These are phyloP conservation scores for Drosophila lacertosa DNA, from an alignment of 1,140 invertebrate genomes.

Conservation along the genomic window DNA sequence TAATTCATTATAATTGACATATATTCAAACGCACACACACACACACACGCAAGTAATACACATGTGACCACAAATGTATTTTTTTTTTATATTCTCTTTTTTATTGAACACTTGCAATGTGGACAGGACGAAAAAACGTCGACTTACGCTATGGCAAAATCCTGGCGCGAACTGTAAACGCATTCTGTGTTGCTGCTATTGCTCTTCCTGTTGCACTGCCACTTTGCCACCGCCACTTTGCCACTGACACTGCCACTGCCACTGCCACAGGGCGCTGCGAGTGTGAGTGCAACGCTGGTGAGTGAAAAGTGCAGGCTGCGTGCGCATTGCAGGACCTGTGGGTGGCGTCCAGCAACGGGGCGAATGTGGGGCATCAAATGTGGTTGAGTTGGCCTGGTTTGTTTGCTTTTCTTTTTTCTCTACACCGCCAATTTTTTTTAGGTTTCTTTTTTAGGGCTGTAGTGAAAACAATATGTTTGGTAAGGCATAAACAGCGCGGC, in stretches of 20 bases:
- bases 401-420: slow-evolving; percentile 44
- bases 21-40: slow-evolving; percentile 5
- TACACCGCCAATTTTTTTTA: slow-evolving; percentile 36
- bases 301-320: slow-evolving; percentile 43
- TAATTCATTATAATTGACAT: slow-evolving; percentile 12
- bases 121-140: slow-evolving; percentile 1
- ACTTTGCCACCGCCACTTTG: slow-evolving; percentile 11
- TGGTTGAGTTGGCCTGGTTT: not conserved
- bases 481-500: slow-evolving; percentile 41
- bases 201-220: slow-evolving; percentile 36
- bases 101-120: slow-evolving; percentile 19
- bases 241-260: slow-evolving; percentile 18
- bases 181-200: not conserved
- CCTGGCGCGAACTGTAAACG: slow-evolving; percentile 13
- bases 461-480: slow-evolving; percentile 39
- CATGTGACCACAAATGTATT: not conserved
- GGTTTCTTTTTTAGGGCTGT: slow-evolving; percentile 8
- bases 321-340: slow-evolving; percentile 38
- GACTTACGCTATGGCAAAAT: slow-evolving; percentile 10
- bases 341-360: slow-evolving; percentile 7
- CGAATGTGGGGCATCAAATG: not conserved
- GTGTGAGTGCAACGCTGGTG: slow-evolving; percentile 34
- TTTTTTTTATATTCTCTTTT: slow-evolving; percentile 6
- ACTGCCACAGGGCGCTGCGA: slow-evolving; percentile 8
- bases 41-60: not conserved